Conservation (phyloP, 2,113 vertebrate species). For the Upupa epops region DNA sequence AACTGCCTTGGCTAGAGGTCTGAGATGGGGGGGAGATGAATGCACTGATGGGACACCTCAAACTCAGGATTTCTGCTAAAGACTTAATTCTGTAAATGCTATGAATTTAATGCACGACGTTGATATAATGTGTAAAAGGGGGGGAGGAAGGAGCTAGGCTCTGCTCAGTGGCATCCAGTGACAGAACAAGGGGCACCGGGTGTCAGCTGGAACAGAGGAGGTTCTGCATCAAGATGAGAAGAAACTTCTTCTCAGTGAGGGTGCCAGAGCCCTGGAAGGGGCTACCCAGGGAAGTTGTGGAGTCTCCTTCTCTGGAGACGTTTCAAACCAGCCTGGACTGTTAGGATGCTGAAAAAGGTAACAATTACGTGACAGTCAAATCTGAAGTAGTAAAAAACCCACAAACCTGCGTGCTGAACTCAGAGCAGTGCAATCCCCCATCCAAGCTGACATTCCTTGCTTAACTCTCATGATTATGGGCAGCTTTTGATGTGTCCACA, state of each 20-base stretch:
- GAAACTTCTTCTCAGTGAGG: too few species aligned
- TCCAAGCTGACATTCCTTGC: slow-evolving; percentile 36
- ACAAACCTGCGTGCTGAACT: slow-evolving; percentile 8
- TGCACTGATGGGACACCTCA: neutral
- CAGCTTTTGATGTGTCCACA: neutral
- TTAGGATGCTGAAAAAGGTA: slow-evolving; percentile 6
- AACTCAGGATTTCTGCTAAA: neutral
- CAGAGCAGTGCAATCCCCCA: slow-evolving; percentile 6
- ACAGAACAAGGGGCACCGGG: too few species aligned
- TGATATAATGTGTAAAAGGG: too few species aligned
- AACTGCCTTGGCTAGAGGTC: neutral
- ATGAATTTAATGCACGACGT: neutral
- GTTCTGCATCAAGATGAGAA: too few species aligned
- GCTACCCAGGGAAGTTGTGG: too few species aligned
- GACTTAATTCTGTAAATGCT: neutral
- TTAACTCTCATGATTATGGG: slow-evolving; percentile 40
- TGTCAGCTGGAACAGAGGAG: too few species aligned
- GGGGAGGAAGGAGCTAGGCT: too few species aligned
- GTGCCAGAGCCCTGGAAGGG: too few species aligned
- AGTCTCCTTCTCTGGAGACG: too few species aligned
- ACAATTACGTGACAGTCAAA: slow-evolving; percentile 23
- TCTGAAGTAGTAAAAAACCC: slow-evolving; percentile 28
- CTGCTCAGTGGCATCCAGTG: too few species aligned
- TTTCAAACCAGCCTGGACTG: too few species aligned
- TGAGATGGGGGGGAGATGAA: neutral